Evolutionary conservation across 1,140 invertebrate genomes (phyloP).

Genomic region (Hyphantria cunea): DNA sequence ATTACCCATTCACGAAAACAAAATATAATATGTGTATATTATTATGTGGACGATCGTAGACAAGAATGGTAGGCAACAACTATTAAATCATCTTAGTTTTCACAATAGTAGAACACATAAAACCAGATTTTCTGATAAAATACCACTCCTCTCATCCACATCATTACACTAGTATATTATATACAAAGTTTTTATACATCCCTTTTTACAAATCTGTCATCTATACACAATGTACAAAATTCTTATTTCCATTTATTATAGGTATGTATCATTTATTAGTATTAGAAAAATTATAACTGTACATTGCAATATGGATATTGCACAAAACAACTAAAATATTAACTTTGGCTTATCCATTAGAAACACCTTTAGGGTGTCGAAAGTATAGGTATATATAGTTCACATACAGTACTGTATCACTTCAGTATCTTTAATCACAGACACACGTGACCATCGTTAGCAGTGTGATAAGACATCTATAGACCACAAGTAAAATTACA

Average conservation of each 20-base stretch:
- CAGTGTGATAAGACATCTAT: too few relatives aligned
- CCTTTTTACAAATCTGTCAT: conserved; percentile 61
- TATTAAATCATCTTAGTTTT: conserved; percentile 11
- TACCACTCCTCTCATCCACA: conserved; percentile 35
- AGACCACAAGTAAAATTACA: too few relatives aligned
- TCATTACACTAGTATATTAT: conserved; percentile 35
- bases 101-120: conserved; percentile 12
- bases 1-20: conserved; percentile 61
- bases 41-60: conserved; percentile 15
- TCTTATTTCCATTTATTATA: conserved; percentile 48
- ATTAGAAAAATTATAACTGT: conserved; percentile 64
- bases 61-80: not conserved
- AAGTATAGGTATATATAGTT: conserved; percentile 46
- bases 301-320: conserved; percentile 78
- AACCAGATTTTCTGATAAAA: conserved; percentile 18
- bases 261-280: conserved; percentile 47
- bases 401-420: conserved; percentile 43
- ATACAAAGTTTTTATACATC: conserved; percentile 52
- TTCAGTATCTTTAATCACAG: conserved; percentile 51
- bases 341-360: conserved; percentile 79
- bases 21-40: conserved; percentile 24
- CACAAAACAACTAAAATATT: conserved; percentile 74
- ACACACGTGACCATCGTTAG: conserved; percentile 34
- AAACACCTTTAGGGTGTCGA: conserved; percentile 58
- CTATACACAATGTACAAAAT: conserved; percentile 72